phyloP scores from a whole-genome alignment of 2,797 vertebrate genomes.

The Tadarida brasiliensis region DNA sequence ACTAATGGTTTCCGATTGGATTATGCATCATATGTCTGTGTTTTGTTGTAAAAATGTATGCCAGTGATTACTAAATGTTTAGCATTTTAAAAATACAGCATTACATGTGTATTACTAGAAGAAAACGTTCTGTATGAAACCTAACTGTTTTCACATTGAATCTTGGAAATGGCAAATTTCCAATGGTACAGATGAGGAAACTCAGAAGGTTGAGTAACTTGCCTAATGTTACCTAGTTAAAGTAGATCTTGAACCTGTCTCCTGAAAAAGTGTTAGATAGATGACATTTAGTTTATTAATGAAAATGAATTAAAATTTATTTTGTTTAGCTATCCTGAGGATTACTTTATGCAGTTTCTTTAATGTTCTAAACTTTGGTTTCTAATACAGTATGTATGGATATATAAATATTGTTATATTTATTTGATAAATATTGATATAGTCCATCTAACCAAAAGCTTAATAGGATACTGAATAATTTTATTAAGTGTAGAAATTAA shows the following conservation, averaged over 20 bases:
- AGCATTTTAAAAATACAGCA: background rate
- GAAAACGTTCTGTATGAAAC: background rate
- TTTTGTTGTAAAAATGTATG: background rate
- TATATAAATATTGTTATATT: background rate
- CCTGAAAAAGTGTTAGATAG: background rate
- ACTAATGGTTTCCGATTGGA: background rate
- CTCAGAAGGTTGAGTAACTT: background rate
- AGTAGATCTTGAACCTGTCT: background rate
- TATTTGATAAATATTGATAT: background rate
- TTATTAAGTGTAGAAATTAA: background rate
- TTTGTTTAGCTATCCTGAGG: background rate
- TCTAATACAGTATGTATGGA: background rate
- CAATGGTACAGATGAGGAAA: background rate
- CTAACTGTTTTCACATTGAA: background rate
- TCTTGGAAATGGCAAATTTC: background rate
- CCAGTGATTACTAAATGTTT: background rate
- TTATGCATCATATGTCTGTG: background rate
- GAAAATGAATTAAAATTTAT: slow-evolving; percentile 46
- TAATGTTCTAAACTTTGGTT: slow-evolving; percentile 13
- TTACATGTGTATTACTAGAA: background rate
- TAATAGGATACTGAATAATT: background rate
- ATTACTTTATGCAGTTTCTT: background rate
- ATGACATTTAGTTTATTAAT: background rate
- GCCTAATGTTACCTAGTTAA: background rate
- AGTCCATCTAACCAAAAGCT: background rate